Conservation (phyloP, 2,113 vertebrate species). For the Formicarius rufipectus region DNA sequence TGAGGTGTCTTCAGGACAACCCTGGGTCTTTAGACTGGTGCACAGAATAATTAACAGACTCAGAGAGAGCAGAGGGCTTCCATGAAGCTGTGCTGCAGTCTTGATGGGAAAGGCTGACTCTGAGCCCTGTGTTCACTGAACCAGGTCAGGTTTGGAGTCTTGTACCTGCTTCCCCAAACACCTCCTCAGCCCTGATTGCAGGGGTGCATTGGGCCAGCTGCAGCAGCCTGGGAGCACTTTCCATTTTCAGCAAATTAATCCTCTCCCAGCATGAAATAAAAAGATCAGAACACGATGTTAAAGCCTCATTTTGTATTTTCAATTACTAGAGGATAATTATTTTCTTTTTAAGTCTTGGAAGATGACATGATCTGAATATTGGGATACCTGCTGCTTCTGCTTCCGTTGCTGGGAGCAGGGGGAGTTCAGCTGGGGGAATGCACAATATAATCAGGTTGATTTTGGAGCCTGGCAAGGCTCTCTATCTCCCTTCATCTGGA, state of each 20-base stretch:
- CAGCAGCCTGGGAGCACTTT: constrained; percentile 15
- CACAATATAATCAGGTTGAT: neutral
- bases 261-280: constrained; percentile 45
- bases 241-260: constrained; percentile 56
- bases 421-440: neutral
- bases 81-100: neutral
- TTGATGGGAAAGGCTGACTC: neutral
- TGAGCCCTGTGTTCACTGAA: neutral
- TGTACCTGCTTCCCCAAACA: neutral
- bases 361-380: constrained; percentile 52
- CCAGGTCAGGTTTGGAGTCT: neutral
- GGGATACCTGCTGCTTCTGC: neutral
- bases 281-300: constrained; percentile 49
- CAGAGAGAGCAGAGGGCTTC: neutral
- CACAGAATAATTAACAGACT: neutral
- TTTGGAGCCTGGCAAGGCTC: neutral
- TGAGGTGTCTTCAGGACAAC: neutral
- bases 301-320: constrained; percentile 60
- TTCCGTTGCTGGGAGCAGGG: neutral
- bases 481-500: neutral
- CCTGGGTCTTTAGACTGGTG: neutral
- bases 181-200: neutral
- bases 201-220: neutral
- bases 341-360: constrained; percentile 51
- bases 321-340: constrained; percentile 59